phyloP scores from a whole-genome alignment of 2,888 invertebrate genomes.

The Alcis repandata region DNA sequence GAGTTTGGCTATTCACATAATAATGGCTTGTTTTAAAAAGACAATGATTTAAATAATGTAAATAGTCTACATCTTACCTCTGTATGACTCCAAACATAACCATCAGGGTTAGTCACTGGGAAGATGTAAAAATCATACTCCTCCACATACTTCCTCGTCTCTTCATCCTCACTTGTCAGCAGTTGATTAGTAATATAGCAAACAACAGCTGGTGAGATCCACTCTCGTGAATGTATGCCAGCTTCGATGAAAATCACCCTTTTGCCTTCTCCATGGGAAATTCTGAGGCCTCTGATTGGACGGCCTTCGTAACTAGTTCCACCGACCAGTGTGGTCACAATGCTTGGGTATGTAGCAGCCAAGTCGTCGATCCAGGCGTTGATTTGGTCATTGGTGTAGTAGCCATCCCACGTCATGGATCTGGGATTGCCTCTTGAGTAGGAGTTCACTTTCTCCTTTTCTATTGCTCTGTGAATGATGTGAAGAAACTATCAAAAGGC shows the following conservation, averaged over 20 bases:
- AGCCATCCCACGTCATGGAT: constrained; percentile 81
- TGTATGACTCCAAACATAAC: constrained; percentile 89
- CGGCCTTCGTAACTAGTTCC: constrained; percentile 79
- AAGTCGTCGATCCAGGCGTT: constrained; percentile 86
- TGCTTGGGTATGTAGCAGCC: constrained; percentile 72
- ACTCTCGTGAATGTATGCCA: constrained; percentile 92
- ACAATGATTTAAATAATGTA: not conserved
- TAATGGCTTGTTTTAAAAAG: not conserved
- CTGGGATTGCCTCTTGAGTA: constrained; percentile 52
- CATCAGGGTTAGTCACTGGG: constrained; percentile 91
- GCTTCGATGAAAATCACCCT: constrained; percentile 72
- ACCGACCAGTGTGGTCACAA: constrained; percentile 71
- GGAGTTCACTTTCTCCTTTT: constrained; percentile 68
- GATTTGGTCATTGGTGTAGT: constrained; percentile 87
- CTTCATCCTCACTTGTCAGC: constrained; percentile 85
- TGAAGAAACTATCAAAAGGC: not conserved
- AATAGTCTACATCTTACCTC: constrained; percentile 72
- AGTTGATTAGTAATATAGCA: constrained; percentile 90
- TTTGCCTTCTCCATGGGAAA: constrained; percentile 61
- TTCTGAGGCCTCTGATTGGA: constrained; percentile 78
- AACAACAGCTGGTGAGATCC: constrained; percentile 89
- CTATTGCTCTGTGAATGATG: constrained; percentile 70
- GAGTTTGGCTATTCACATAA: too few species aligned
- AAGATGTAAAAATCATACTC: constrained; percentile 92
- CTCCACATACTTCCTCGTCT: constrained; percentile 85